Percentiles rank a stretch among this genome's conserved stretches.
Conservation (phyloP, 2,113 vertebrate species). For the Triplophysa tibetana region DNA sequence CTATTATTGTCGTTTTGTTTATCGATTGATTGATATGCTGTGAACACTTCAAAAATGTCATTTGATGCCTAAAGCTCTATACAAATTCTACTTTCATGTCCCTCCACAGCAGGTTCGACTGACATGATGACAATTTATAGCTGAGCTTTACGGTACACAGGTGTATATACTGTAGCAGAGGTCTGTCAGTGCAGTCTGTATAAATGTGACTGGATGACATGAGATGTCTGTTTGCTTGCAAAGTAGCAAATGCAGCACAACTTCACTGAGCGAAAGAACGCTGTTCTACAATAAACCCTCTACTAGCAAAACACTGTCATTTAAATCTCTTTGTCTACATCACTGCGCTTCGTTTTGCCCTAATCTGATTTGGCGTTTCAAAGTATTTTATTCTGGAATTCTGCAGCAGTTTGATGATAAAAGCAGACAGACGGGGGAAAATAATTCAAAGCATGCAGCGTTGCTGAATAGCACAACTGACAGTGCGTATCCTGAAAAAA, state of each 20-base stretch:
- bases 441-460: not conserved
- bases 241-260: constrained; percentile 8
- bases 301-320: not conserved
- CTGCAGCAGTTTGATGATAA: constrained; percentile 9
- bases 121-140: not conserved
- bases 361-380: constrained; percentile 2
- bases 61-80: too few species aligned
- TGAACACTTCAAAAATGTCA: too few species aligned
- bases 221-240: constrained; percentile 23
- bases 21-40: too few species aligned
- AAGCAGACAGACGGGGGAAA: constrained; percentile 3
- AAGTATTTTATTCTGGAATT: not conserved
- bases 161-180: not conserved
- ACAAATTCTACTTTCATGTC: too few species aligned
- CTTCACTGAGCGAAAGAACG: not conserved
- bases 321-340: constrained; percentile 7
- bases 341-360: not conserved
- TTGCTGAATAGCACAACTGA: constrained; percentile 12
- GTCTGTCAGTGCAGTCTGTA: not conserved
- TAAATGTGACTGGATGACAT: not conserved
- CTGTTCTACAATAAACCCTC: not conserved
- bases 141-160: too few species aligned
- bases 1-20: too few species aligned
- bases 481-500: not conserved
- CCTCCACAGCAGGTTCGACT: not conserved